These are phyloP conservation scores for Tokudaia tokunoshimensis DNA, from an alignment of 2,797 vertebrate genomes.

Conservation along the genomic window DNA sequence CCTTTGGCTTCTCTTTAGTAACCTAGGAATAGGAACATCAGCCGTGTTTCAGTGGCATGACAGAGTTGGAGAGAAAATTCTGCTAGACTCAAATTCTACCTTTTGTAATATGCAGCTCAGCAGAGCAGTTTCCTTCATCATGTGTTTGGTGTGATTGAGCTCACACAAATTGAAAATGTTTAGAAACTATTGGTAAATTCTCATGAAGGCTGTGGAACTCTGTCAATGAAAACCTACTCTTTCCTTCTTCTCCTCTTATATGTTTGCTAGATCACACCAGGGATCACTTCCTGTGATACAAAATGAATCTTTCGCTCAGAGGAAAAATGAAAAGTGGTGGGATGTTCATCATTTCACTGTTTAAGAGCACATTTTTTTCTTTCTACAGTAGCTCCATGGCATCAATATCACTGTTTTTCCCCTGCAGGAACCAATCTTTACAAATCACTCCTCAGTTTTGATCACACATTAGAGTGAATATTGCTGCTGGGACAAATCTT, in stretches of 20 bases:
- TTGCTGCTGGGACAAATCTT: conserved; percentile 29
- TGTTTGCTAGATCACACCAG: background rate
- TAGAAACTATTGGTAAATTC: background rate
- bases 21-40: background rate
- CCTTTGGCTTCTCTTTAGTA: background rate
- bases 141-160: background rate
- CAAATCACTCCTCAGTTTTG: conserved; percentile 65
- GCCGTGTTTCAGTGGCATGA: fast-evolving
- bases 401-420: conserved; percentile 55
- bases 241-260: background rate
- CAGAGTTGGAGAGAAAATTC: background rate
- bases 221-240: background rate
- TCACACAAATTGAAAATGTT: conserved; percentile 29
- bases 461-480: conserved; percentile 54
- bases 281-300: conserved; percentile 43
- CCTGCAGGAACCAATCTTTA: conserved; percentile 68
- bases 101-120: background rate
- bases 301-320: conserved; percentile 68
- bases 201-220: background rate
- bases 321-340: conserved; percentile 46
- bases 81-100: background rate
- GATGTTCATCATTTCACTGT: conserved; percentile 48
- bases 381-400: conserved; percentile 34
- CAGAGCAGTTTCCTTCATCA: background rate
- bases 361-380: background rate